Percentiles rank a stretch among this genome's conserved stretches.
phyloP scores from a whole-genome alignment of 2,113 vertebrate species.

The Lasiurus cinereus region DNA sequence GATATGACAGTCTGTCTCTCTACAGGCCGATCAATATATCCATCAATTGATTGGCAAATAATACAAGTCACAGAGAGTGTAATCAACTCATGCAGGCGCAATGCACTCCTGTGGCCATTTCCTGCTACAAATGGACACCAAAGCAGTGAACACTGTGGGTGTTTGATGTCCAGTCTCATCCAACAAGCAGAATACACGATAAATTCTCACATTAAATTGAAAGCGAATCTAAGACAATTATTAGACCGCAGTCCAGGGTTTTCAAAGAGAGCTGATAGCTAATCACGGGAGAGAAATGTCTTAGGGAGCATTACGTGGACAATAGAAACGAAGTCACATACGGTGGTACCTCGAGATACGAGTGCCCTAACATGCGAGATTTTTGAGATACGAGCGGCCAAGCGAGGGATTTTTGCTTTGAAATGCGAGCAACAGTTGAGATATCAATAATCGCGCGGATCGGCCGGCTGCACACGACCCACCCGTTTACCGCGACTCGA shows the following conservation, averaged over 20 bases:
- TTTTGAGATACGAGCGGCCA: too few species aligned
- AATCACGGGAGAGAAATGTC: neutral
- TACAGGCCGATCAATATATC: neutral
- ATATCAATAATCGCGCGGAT: too few species aligned
- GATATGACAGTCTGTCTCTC: neutral
- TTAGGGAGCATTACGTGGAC: neutral
- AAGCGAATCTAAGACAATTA: conserved; percentile 36
- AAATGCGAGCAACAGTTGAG: too few species aligned
- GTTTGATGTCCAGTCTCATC: neutral
- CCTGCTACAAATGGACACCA: neutral
- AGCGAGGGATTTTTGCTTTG: too few species aligned
- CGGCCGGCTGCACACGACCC: too few species aligned
- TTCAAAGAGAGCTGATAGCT: neutral
- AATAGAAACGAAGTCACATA: neutral
- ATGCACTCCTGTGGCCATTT: neutral
- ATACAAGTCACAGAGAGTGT: neutral
- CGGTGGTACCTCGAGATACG: too few species aligned
- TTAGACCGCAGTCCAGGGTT: neutral
- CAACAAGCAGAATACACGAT: neutral
- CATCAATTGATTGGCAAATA: neutral
- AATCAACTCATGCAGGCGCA: neutral
- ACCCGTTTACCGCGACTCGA: too few species aligned
- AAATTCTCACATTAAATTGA: conserved; percentile 25
- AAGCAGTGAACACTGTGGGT: neutral
- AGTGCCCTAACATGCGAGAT: too few species aligned